phyloP scores from a whole-genome alignment of 2,797 vertebrate genomes.

The Euphonia xanthogaster region DNA sequence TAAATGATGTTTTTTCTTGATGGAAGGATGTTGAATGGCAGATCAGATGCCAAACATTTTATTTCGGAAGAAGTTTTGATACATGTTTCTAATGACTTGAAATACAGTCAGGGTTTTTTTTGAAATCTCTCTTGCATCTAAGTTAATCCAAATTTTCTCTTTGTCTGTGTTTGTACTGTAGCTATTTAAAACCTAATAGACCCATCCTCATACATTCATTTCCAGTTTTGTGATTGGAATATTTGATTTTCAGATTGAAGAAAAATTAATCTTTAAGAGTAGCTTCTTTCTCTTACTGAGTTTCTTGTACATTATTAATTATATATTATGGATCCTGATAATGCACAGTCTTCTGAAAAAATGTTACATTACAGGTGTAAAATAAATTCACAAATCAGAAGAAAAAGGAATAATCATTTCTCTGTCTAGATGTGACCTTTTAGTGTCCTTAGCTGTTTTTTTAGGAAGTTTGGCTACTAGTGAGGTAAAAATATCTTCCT shows the following conservation, averaged over 20 bases:
- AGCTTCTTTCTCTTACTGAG: background rate
- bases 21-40: background rate
- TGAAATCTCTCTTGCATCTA: background rate
- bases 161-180: background rate
- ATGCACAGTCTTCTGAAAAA: background rate
- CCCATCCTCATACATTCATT: background rate
- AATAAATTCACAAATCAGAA: background rate
- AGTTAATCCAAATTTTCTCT: background rate
- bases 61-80: background rate
- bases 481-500: background rate
- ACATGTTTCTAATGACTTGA: background rate
- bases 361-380: background rate
- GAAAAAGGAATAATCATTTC: background rate
- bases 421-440: background rate
- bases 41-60: background rate
- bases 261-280: background rate
- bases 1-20: background rate
- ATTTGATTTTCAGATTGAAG: background rate
- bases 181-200: background rate
- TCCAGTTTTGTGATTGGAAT: background rate
- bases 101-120: rapidly evolving
- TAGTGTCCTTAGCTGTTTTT: background rate
- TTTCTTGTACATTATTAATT: background rate
- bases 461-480: background rate
- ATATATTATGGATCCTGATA: background rate